A percentile compares a stretch with the other conserved stretches of the same genome.
These are phyloP conservation scores for Drosophila koepferae DNA, from an alignment of 2,888 invertebrate species.

Conservation along the genomic window DNA sequence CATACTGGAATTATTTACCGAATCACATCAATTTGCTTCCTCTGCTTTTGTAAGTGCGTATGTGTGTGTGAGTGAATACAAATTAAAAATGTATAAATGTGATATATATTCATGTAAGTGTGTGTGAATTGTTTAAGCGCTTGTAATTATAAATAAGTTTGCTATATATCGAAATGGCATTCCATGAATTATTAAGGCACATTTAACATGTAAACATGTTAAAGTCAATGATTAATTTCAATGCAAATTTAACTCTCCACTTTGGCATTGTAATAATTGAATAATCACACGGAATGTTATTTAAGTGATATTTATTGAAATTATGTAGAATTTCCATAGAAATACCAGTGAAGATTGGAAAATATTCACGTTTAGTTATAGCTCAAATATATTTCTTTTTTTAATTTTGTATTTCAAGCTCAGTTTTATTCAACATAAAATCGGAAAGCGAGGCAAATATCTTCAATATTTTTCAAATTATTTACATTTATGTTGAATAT, in stretches of 20 bases:
- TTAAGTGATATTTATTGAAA: not conserved
- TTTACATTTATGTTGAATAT: too few species aligned
- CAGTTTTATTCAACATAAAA: too few species aligned
- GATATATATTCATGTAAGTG: not conserved
- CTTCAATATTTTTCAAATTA: too few species aligned
- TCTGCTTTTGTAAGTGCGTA: not conserved
- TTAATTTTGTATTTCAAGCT: too few species aligned
- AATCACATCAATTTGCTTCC: conserved; percentile 31
- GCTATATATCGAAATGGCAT: conserved; percentile 29
- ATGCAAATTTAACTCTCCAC: conserved; percentile 49
- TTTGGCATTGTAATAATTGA: not conserved
- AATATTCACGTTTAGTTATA: too few species aligned
- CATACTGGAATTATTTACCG: conserved; percentile 33
- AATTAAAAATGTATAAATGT: too few species aligned
- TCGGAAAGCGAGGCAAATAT: too few species aligned
- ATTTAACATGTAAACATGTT: conserved; percentile 18
- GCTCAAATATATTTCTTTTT: too few species aligned
- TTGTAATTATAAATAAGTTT: conserved; percentile 33
- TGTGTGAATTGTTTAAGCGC: conserved; percentile 18
- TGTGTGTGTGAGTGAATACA: not conserved
- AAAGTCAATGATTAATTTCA: conserved; percentile 43
- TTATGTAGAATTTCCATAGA: too few species aligned
- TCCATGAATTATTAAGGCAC: conserved; percentile 43
- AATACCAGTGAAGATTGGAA: too few species aligned
- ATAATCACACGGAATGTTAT: not conserved